A percentile compares a stretch with the other conserved stretches of the same genome.
Evolutionary conservation across 2,888 invertebrate species (phyloP).

Genomic region (Sarcophaga caerulescens): DNA sequence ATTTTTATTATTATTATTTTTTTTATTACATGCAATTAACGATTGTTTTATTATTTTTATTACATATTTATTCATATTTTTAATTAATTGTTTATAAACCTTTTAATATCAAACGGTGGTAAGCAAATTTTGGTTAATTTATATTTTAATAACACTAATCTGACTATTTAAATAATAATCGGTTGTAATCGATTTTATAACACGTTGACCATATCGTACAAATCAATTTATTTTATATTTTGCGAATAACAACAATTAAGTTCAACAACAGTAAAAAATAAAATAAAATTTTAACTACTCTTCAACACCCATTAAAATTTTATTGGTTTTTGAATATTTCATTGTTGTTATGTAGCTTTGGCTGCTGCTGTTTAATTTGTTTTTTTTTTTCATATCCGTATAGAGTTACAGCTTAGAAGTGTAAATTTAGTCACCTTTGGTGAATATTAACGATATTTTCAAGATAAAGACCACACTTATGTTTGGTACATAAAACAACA

Average conservation of each 20-base stretch:
- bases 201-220: not conserved
- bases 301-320: conserved; percentile 16
- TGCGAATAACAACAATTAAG: not conserved
- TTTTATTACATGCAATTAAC: too few species aligned
- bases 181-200: not conserved
- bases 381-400: conserved; percentile 9
- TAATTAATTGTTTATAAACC: too few species aligned
- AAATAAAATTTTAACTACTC: not conserved
- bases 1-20: too few species aligned
- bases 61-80: too few species aligned
- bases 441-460: conserved; percentile 17
- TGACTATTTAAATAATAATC: not conserved
- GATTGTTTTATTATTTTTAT: too few species aligned
- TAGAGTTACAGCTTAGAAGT: not conserved
- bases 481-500: not conserved
- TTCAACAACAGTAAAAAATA: not conserved
- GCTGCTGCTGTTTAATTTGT: not conserved
- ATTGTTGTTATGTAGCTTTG: not conserved
- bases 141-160: too few species aligned
- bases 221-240: not conserved
- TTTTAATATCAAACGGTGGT: too few species aligned
- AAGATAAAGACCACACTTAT: not conserved
- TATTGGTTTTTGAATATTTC: conserved; percentile 5
- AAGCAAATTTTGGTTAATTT: too few species aligned
- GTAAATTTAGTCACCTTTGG: conserved; percentile 8